Conservation (phyloP, 1,140 invertebrate species). For the Drosophila gunungcola region DNA sequence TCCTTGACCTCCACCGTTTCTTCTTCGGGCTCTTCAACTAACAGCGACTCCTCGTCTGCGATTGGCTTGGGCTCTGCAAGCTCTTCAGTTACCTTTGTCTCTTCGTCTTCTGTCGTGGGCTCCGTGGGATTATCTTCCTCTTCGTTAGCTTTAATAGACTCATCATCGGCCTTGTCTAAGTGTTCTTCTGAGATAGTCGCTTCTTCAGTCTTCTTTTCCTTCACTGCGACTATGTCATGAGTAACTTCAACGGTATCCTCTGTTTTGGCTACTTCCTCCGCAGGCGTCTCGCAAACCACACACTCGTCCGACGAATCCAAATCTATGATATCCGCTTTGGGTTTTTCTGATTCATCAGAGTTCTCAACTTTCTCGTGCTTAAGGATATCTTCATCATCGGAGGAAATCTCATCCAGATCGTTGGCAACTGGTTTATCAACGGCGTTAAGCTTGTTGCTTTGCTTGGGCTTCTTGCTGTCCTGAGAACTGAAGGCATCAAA, state of each 20-base stretch:
- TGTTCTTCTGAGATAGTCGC: neutral
- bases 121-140: neutral
- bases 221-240: neutral
- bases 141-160: neutral
- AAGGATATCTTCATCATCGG: conserved; percentile 37
- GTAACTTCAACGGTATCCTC: neutral
- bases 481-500: conserved; percentile 24
- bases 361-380: conserved; percentile 7
- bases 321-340: conserved; percentile 33
- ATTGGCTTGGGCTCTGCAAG: neutral
- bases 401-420: conserved; percentile 52
- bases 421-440: conserved; percentile 6
- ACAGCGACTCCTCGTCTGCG: neutral
- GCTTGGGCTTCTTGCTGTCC: conserved; percentile 1
- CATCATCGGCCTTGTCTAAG: neutral
- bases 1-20: neutral
- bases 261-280: neutral
- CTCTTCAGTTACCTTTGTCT: neutral
- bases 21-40: neutral
- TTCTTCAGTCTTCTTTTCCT: neutral
- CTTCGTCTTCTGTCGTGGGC: neutral
- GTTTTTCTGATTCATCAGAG: neutral
- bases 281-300: neutral
- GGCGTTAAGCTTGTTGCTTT: neutral
- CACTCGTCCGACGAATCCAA: conserved; percentile 45